Evolutionary conservation across 2,113 vertebrate species (phyloP), one percentile per base, ranked within the genome.

Genomic region (Paraplagusia blochii): DNA sequence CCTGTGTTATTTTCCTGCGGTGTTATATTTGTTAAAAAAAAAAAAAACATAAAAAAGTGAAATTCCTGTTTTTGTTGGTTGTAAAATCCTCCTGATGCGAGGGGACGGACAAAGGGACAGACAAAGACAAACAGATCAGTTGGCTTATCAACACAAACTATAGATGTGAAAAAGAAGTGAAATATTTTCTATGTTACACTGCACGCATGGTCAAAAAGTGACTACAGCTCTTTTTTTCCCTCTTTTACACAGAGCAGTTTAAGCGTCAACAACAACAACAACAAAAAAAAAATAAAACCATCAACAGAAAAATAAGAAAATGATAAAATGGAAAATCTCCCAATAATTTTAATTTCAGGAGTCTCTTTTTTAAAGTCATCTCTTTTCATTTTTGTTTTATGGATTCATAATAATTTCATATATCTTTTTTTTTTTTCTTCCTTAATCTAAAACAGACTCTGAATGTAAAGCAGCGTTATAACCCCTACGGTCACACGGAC

Each of bases 121-220:
- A 90, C 66, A 77, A 72, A 88, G 77, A 90, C 83, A 80, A 59
- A 86, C 77, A 86, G 79, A 87, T 79, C 79, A 84, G 82, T 87
- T 78, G 82, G 83, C 85, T 80, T 89, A 76, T 81, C 70, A 77
- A 85, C 82, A 88, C 77, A 89, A 89, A 82, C 80, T 82, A 86
- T 77, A 84, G 73, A 76, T 73, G 85, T 89, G 85, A 84, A 86
- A 88, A 87, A 88, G 76, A 90, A 83, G 87, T 84, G 87, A 88
- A 80, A 66, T 82, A 80, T 73, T 84, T 74, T 84, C 78, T 86
- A 85, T 82, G 80, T 88, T 90, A 89, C 86, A 90, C 90, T 90
- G 85, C 90, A 91, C 85, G 79, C 88, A 89, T 89, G 82, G 90
- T 90, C 90, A 90, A 81, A 88, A 91, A 88, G 87, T 90, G 87